Conservation (phyloP, 2,113 vertebrate species). For the Gracilinanus agilis region DNA sequence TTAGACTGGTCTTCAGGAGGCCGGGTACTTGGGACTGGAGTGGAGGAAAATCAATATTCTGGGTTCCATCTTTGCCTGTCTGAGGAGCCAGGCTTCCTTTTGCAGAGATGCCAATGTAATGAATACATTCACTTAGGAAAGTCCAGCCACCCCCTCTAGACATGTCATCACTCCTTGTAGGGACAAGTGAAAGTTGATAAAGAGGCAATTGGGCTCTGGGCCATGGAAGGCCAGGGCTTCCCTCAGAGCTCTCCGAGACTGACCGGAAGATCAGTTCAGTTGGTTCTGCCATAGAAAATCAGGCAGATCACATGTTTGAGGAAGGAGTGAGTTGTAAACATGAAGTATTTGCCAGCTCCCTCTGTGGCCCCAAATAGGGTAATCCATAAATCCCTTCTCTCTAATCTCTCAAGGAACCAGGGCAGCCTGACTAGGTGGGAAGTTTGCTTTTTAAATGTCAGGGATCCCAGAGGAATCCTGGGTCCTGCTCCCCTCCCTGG, state of each 20-base stretch:
- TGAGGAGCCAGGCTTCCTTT: constrained; percentile 52
- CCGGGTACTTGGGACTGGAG: not conserved
- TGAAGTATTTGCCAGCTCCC: not conserved
- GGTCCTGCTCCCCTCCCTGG: not conserved
- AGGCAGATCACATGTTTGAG: not conserved
- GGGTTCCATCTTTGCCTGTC: not conserved
- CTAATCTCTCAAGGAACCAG: constrained; percentile 2
- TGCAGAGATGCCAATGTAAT: constrained; percentile 64
- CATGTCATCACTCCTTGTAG: constrained; percentile 57
- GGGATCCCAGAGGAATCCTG: not conserved
- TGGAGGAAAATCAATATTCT: not conserved
- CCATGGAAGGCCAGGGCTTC: not conserved
- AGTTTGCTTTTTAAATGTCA: constrained; percentile 20
- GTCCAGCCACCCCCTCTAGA: constrained; percentile 63
- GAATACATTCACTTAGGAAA: constrained; percentile 65
- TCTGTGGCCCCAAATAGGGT: not conserved
- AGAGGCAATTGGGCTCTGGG: constrained; percentile 61
- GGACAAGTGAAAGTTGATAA: constrained; percentile 54
- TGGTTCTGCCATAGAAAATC: not conserved
- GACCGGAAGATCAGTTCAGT: not conserved
- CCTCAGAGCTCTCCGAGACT: not conserved
- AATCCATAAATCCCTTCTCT: constrained; percentile 20
- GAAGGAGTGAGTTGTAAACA: not conserved
- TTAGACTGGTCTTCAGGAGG: not conserved
- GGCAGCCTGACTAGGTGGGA: not conserved